Percentiles rank a stretch among this genome's conserved stretches.
Conservation (phyloP, 2,888 invertebrate species). For the Liopterus haemorrhoidalis region DNA sequence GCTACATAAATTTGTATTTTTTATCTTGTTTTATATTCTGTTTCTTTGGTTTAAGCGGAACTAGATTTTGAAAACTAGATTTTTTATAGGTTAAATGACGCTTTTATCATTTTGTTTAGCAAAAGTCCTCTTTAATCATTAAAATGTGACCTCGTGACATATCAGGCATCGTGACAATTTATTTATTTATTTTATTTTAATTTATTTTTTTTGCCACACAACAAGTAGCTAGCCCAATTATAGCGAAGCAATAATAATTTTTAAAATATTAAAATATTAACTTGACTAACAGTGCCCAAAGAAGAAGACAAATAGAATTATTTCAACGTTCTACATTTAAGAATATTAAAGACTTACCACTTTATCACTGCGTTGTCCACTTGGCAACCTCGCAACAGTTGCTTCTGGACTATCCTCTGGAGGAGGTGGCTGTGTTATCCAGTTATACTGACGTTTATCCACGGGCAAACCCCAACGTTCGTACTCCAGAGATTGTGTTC, state of each 20-base stretch:
- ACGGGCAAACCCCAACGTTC: constrained; percentile 84
- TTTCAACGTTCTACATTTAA: constrained; percentile 5
- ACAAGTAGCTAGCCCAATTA: not conserved
- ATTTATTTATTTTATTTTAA: too few species aligned
- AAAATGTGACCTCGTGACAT: too few species aligned
- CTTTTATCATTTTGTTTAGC: too few species aligned
- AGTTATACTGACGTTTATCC: constrained; percentile 87
- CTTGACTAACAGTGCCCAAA: too few species aligned
- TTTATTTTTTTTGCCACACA: not conserved
- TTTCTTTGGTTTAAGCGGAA: too few species aligned
- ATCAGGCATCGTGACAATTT: too few species aligned
- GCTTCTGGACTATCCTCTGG: constrained; percentile 86
- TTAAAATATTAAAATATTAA: not conserved
- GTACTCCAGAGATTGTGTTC: constrained; percentile 85
- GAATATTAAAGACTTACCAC: constrained; percentile 48
- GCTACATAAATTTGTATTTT: too few species aligned
- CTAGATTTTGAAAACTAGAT: too few species aligned
- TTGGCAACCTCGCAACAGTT: constrained; percentile 74
- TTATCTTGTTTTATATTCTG: too few species aligned
- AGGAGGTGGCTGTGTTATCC: constrained; percentile 89
- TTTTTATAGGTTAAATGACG: too few species aligned
- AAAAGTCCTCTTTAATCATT: too few species aligned
- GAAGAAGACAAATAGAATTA: not conserved
- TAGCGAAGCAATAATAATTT: not conserved
- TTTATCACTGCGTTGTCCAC: constrained; percentile 78